Percentiles rank a stretch among this genome's conserved stretches.
Conservation (phyloP, 2,797 vertebrate genomes). For the Microcaecilia unicolor region DNA sequence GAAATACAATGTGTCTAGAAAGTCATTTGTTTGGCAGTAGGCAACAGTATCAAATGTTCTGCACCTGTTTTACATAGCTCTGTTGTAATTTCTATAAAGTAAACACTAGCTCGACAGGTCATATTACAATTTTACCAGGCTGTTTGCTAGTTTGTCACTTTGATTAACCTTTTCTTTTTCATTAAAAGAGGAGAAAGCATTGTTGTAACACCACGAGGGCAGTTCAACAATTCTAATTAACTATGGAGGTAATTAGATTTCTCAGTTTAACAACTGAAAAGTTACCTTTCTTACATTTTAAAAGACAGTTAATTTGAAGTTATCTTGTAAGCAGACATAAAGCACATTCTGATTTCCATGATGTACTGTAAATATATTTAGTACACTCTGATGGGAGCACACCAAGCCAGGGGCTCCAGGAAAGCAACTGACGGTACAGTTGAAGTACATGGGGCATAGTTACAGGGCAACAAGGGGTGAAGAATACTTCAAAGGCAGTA, state of each 20-base stretch:
- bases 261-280: conserved; percentile 25
- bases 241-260: conserved; percentile 33
- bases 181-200: conserved; percentile 32
- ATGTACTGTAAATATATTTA: too few relatives aligned
- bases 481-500: too few relatives aligned
- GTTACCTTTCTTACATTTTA: conserved; percentile 28
- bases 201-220: conserved; percentile 23
- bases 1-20: conserved; percentile 17
- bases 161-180: conserved; percentile 34
- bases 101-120: conserved; percentile 35
- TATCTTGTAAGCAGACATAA: conserved; percentile 18
- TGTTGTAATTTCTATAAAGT: conserved; percentile 31
- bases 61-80: conserved; percentile 29
- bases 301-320: conserved; percentile 6
- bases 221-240: conserved; percentile 42
- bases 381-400: too few relatives aligned
- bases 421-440: too few relatives aligned
- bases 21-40: conserved; percentile 25
- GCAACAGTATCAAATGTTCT: conserved; percentile 30
- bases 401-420: too few relatives aligned
- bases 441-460: too few relatives aligned
- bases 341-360: too few relatives aligned
- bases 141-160: conserved; percentile 27
- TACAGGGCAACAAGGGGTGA: too few relatives aligned
- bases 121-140: conserved; percentile 36